phyloP scores from a whole-genome alignment of 1,140 invertebrate genomes.

The Drosophila mojavensis region DNA sequence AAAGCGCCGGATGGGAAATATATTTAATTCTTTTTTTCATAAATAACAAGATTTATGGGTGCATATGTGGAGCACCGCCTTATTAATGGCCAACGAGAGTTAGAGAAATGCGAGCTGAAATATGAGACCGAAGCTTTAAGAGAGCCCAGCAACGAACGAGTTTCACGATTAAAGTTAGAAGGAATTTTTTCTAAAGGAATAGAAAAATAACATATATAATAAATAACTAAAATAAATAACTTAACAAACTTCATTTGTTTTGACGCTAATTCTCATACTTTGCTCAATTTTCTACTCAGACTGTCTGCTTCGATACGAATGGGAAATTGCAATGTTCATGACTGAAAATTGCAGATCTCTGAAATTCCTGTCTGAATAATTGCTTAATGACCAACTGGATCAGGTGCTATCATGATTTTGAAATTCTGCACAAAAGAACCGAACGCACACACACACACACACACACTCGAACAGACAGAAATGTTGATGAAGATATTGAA shows the following conservation, averaged over 20 bases:
- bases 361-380: slow-evolving; percentile 46
- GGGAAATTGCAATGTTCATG: slow-evolving; percentile 8
- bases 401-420: slow-evolving; percentile 71
- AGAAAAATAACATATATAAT: no score
- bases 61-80: slow-evolving; percentile 8
- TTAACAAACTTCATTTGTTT: no score
- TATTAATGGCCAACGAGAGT: slow-evolving; percentile 18
- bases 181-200: no score
- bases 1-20: slow-evolving; percentile 54
- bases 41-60: slow-evolving; percentile 51
- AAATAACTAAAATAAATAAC: no score
- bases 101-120: background rate
- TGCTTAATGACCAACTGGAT: slow-evolving; percentile 65
- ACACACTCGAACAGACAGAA: background rate
- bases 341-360: slow-evolving; percentile 14
- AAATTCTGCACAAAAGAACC: slow-evolving; percentile 12
- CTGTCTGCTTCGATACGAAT: background rate
- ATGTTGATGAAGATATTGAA: slow-evolving; percentile 52
- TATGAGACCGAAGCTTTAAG: background rate
- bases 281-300: slow-evolving; percentile 11
- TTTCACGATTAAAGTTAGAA: no score
- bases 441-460: slow-evolving; percentile 14
- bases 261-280: background rate
- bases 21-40: slow-evolving; percentile 30
- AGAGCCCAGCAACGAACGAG: background rate